Evolutionary conservation across 2,797 vertebrate genomes (phyloP).

Genomic region (Australoheros facetus): DNA sequence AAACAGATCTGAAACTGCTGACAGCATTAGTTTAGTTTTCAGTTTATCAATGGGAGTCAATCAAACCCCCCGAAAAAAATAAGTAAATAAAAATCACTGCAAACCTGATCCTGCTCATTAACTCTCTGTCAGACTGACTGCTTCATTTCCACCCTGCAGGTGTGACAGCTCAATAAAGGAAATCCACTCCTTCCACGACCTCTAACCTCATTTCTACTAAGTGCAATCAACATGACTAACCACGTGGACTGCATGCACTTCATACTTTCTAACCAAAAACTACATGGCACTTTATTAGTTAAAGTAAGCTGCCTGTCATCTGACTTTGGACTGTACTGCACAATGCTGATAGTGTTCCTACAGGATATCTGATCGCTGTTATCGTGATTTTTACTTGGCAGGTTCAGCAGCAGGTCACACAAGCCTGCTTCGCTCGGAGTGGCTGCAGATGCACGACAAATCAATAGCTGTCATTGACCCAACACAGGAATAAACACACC

Average conservation of each 20-base stretch:
- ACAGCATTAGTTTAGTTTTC: not conserved
- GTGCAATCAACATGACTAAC: not conserved
- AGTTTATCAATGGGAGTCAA: not conserved
- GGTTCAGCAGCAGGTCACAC: slow-evolving; percentile 2
- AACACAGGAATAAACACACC: slow-evolving; percentile 21
- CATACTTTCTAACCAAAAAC: not conserved
- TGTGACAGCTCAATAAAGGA: not conserved
- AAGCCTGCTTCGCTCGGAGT: not conserved
- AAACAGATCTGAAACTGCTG: not conserved
- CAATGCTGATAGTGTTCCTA: not conserved
- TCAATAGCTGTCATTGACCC: slow-evolving; percentile 21
- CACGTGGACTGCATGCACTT: not conserved
- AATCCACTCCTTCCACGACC: not conserved
- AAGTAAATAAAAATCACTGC: not conserved
- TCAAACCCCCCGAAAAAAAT: fast-evolving
- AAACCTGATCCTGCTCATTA: slow-evolving; percentile 1
- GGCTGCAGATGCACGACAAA: not conserved
- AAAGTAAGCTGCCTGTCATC: not conserved
- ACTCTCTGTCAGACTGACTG: not conserved
- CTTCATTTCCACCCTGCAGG: not conserved
- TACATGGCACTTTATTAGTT: not conserved
- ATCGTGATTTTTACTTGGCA: slow-evolving; percentile 15
- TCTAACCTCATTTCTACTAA: not conserved
- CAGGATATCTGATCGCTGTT: slow-evolving; percentile 11
- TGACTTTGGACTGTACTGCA: slow-evolving; percentile 29